A percentile compares a stretch with the other conserved stretches of the same genome.
Evolutionary conservation across 2,113 vertebrate genomes (phyloP).

Genomic region (Acanthisitta chloris): DNA sequence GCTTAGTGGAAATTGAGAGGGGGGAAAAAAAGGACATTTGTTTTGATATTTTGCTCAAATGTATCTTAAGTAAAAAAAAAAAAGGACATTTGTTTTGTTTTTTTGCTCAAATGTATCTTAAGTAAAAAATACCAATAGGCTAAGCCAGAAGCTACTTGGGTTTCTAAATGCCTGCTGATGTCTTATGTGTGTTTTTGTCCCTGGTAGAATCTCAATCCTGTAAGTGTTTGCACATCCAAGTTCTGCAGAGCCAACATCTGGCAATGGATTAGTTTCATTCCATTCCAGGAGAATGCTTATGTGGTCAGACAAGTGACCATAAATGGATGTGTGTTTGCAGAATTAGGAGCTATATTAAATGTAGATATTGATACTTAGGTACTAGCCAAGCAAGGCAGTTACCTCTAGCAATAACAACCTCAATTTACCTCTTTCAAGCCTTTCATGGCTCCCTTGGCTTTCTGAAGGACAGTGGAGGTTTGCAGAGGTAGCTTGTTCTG

Average conservation of each 20-base stretch:
- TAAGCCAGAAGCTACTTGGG: neutral
- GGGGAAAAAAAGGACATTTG: neutral
- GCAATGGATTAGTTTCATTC: accelerated
- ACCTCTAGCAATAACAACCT: neutral
- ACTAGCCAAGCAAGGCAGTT: neutral
- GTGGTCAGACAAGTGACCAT: neutral
- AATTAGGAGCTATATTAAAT: neutral
- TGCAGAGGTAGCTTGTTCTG: no score
- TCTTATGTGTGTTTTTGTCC: neutral
- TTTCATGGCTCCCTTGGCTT: neutral
- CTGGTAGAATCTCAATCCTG: neutral
- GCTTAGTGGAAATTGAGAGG: neutral
- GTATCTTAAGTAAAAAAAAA: neutral
- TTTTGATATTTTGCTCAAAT: neutral
- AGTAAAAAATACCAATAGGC: neutral
- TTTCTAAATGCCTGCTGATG: neutral
- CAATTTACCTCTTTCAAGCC: neutral
- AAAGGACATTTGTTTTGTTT: neutral
- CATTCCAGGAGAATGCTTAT: neutral
- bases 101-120: neutral
- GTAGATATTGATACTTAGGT: neutral
- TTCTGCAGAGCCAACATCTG: neutral
- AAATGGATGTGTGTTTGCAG: neutral
- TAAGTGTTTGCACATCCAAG: neutral
- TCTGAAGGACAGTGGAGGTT: neutral